Percentiles rank a stretch among this genome's conserved stretches.
Conservation (phyloP, 1,140 invertebrate genomes). For the Lycorma delicatula region DNA sequence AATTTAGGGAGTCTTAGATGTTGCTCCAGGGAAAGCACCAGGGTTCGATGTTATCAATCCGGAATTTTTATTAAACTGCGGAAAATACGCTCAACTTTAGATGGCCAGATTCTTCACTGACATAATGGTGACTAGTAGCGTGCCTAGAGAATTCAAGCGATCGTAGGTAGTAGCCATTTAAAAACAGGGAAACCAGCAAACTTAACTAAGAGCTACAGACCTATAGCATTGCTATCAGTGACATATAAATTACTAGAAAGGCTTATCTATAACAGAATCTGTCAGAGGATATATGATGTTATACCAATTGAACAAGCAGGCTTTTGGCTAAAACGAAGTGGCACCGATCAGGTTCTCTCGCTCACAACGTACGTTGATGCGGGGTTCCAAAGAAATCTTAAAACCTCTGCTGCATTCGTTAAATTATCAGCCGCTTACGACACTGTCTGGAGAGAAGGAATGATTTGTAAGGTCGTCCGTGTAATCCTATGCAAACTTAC, state of each 20-base stretch:
- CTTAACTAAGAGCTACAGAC: neutral
- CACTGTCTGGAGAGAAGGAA: neutral
- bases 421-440: constrained; percentile 1
- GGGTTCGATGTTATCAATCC: constrained; percentile 18
- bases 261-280: neutral
- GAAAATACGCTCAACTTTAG: constrained; percentile 6
- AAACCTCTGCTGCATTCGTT: neutral
- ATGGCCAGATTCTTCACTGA: constrained; percentile 8
- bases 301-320: neutral
- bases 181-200: neutral
- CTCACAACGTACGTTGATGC: neutral
- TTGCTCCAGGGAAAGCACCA: constrained; percentile 13
- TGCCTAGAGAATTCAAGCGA: too few species aligned
- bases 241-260: neutral
- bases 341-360: neutral
- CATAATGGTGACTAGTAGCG: too few species aligned
- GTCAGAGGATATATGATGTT: neutral
- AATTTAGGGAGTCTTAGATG: too few species aligned
- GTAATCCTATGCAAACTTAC: neutral
- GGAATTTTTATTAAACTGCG: constrained; percentile 15
- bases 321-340: neutral
- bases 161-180: neutral
- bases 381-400: neutral
- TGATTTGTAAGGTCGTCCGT: neutral
- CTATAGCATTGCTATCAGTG: constrained; percentile 1